Evolutionary conservation across 1,140 invertebrate species (phyloP).

Genomic region (Phocides pigmalion): DNA sequence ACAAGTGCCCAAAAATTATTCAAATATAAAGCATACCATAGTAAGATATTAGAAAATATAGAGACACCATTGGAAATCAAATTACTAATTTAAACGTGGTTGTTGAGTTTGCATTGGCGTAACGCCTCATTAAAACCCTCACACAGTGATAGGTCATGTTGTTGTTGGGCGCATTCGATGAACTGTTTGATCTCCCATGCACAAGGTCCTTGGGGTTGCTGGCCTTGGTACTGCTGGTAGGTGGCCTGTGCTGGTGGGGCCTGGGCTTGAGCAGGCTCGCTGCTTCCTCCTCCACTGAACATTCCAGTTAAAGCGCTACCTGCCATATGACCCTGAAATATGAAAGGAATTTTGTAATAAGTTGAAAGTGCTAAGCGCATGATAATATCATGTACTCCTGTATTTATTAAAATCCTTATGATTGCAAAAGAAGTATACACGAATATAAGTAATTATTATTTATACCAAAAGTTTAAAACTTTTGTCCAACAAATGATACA

Average conservation of each 20-base stretch:
- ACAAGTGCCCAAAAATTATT: too few relatives aligned
- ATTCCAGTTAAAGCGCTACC: conserved; percentile 93
- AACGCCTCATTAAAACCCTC: conserved; percentile 97
- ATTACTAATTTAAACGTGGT: conserved; percentile 65
- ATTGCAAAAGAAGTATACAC: too few relatives aligned
- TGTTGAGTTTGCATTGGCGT: conserved; percentile 92
- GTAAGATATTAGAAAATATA: not conserved
- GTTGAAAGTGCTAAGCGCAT: too few relatives aligned
- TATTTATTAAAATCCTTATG: too few relatives aligned
- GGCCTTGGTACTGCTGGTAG: conserved; percentile 68
- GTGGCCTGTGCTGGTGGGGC: conserved; percentile 74
- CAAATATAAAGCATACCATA: too few relatives aligned
- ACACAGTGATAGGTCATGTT: conserved; percentile 93
- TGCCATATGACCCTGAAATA: conserved; percentile 90
- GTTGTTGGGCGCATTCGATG: conserved; percentile 93
- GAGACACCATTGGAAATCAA: conserved; percentile 41
- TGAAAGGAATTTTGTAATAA: conserved; percentile 32
- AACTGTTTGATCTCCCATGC: conserved; percentile 96
- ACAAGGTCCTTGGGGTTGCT: conserved; percentile 88
- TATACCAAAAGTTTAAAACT: too few relatives aligned
- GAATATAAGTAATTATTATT: too few relatives aligned
- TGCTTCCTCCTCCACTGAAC: conserved; percentile 89
- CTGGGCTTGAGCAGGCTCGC: conserved; percentile 80
- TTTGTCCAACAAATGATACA: too few relatives aligned
- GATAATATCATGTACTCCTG: too few relatives aligned